These are phyloP conservation scores for Anguilla obscura DNA, from an alignment of 2,797 vertebrate species.

Conservation along the genomic window DNA sequence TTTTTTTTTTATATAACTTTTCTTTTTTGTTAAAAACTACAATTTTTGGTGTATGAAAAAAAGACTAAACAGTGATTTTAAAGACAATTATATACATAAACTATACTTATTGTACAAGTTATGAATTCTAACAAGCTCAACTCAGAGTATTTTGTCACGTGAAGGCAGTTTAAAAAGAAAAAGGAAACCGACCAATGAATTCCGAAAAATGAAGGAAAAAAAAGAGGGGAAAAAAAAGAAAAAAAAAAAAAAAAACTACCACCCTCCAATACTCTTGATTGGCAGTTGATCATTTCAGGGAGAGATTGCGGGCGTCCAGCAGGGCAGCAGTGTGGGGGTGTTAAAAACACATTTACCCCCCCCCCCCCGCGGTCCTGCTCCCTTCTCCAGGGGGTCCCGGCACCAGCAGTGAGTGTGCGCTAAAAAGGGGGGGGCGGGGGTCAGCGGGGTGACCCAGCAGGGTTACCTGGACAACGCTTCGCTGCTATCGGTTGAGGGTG, in stretches of 20 bases:
- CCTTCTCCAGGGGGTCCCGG: conserved; percentile 27
- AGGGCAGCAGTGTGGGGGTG: neutral
- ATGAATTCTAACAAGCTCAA: conserved; percentile 52
- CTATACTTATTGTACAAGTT: conserved; percentile 74
- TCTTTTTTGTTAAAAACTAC: conserved; percentile 72
- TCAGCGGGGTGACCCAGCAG: neutral
- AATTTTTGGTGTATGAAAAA: conserved; percentile 66
- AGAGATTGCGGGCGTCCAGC: neutral
- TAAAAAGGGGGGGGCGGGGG: neutral
- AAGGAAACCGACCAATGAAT: conserved; percentile 23
- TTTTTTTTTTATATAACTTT: conserved; percentile 49
- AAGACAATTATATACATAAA: conserved; percentile 74
- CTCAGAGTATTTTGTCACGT: conserved; percentile 51
- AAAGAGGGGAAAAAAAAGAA: neutral
- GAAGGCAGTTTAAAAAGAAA: conserved; percentile 59
- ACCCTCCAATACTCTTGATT: conserved; percentile 34
- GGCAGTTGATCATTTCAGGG: neutral
- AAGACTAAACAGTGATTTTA: conserved; percentile 72
- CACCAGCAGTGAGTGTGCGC: neutral
- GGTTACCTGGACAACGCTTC: neutral
- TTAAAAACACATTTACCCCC: neutral
- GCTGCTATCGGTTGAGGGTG: conserved; percentile 87
- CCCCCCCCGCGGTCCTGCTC: conserved; percentile 38
- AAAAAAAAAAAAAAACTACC: conserved; percentile 37
- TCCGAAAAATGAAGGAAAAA: neutral